Base-by-base conservation (phyloP, 2,113 vertebrate species). In the Cavia aperea region DNA sequence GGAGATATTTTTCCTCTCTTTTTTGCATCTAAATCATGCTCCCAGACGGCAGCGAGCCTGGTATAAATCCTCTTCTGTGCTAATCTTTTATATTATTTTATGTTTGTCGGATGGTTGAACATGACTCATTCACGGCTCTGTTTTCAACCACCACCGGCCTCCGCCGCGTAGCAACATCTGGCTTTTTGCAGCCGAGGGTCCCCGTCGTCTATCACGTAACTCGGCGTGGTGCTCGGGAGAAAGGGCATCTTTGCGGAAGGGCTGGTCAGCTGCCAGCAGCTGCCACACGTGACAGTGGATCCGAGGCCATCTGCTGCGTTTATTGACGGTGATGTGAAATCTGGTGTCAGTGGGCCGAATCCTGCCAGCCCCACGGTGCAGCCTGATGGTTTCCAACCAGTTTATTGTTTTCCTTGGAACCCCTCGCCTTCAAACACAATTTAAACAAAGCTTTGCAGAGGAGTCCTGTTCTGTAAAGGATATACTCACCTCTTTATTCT, bases 81-180 rank as follows among this genome's bases (percentile, higher is more conserved):
- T 95, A 77, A 93, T 94, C 93, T 90, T 91, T 86, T 94, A 73
- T 91, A 70, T 60, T 58, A 72, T 78, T 93, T 72, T 82, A n/a
- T 89, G 93, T 95, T 91, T 89, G 89, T 95, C 93, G 68, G 79
- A 90, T 93, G 92, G 94, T 87, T 95, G 92, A 91, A 96, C 94
- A 93, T 88, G 96, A 95, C 94, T 94, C 93, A 66, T 94, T 92
- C 92, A 88, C 63, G 60, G 65, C 43, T 85, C 93, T 79, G 94
- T 94, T 93, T 91, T 86, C 95, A 93, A n/a, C 92, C 90, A 75
- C 93, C 46, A 2, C 73, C 36, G 85, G 93, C 39, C 86, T 83
- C 93, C 78, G 83, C 89, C 81, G 68, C 78, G 60, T 63, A 0
- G 92, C 90, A 75, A 92, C 92, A 95, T 96, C 96, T 95, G 96